A percentile compares a stretch with the other conserved stretches of the same genome.
Conservation (phyloP, 2,113 vertebrate species). For the Thinocorus orbignyianus region DNA sequence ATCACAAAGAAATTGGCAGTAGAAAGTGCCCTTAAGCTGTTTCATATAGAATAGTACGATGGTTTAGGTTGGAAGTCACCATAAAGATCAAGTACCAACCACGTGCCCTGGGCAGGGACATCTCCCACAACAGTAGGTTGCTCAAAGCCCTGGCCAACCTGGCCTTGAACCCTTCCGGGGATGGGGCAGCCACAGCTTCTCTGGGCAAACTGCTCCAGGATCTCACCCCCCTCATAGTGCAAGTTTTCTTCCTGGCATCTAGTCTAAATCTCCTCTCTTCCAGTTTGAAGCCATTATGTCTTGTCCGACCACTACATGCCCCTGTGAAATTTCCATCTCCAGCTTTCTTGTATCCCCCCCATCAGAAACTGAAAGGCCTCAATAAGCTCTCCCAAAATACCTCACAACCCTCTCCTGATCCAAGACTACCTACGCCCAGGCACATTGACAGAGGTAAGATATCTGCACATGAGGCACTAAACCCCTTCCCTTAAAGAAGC, state of each 20-base stretch:
- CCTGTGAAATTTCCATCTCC: neutral
- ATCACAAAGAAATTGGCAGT: neutral
- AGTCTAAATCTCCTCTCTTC: neutral
- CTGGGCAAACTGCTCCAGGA: neutral
- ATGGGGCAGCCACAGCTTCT: neutral
- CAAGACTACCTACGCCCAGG: neutral
- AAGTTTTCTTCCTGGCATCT: neutral
- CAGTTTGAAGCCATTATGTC: neutral
- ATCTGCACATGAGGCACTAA: neutral
- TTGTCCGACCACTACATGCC: neutral
- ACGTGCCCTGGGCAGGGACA: neutral
- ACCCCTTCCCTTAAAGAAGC: neutral
- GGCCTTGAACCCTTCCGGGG: neutral
- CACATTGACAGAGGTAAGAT: neutral
- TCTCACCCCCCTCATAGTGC: neutral
- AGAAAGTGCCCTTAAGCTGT: neutral
- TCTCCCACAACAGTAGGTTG: neutral
- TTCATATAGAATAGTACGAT: neutral
- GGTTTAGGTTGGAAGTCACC: neutral
- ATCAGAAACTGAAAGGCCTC: neutral
- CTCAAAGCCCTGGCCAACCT: neutral
- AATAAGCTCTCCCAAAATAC: neutral
- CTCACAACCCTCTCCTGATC: neutral
- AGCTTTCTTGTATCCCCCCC: neutral
- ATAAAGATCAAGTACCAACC: neutral